These are phyloP conservation scores for Lymantria monacha DNA, from an alignment of 2,888 invertebrate species.

Conservation along the genomic window DNA sequence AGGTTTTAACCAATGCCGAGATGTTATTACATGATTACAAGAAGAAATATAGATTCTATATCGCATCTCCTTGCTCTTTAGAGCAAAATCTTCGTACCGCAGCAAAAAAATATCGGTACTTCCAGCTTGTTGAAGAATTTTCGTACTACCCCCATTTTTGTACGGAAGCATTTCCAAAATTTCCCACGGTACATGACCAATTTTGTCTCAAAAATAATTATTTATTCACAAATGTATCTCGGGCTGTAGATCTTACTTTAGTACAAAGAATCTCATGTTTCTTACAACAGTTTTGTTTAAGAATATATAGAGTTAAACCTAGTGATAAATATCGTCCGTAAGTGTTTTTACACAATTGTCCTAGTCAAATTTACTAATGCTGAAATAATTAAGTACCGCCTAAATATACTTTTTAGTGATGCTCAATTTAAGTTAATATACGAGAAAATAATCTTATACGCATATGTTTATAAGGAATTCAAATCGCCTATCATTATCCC, in stretches of 20 bases:
- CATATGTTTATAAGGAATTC: not conserved
- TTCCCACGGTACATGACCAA: conserved; percentile 61
- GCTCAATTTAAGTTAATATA: conserved; percentile 25
- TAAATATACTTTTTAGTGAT: conserved; percentile 6
- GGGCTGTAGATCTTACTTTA: conserved; percentile 57
- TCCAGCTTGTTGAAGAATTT: conserved; percentile 75
- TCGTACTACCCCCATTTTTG: conserved; percentile 90
- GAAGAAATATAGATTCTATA: conserved; percentile 85
- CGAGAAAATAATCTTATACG: conserved; percentile 5
- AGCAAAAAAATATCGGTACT: conserved; percentile 60
- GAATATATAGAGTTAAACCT: conserved; percentile 61
- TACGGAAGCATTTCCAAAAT: conserved; percentile 86
- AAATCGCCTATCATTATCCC: not conserved
- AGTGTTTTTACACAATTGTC: conserved; percentile 6
- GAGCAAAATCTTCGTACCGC: conserved; percentile 79
- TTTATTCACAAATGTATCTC: conserved; percentile 55
- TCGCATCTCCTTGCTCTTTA: conserved; percentile 87
- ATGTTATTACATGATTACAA: conserved; percentile 72
- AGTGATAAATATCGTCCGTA: conserved; percentile 23
- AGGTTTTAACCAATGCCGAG: conserved; percentile 83
- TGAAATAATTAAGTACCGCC: not conserved
- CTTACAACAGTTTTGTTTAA: conserved; percentile 69
- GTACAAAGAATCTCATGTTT: conserved; percentile 70
- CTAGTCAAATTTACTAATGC: conserved; percentile 11
- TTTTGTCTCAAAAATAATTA: conserved; percentile 47